These are phyloP conservation scores for Eulemur mongoz DNA, from an alignment of 2,797 vertebrate species.

Conservation along the genomic window DNA sequence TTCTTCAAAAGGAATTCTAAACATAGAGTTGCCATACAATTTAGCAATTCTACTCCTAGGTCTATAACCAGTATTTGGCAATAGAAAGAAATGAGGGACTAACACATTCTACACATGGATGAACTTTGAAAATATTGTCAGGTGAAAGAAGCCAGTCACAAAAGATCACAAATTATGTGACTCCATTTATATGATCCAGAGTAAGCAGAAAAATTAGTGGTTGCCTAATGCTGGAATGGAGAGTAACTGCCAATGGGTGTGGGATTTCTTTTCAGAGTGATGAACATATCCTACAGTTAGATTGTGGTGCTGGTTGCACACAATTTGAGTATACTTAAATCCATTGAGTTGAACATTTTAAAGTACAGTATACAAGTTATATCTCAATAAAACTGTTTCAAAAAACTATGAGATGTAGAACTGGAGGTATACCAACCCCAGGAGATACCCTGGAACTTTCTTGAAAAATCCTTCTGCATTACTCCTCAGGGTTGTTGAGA, in stretches of 20 bases:
- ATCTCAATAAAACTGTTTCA: neutral
- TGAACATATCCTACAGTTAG: conserved; percentile 19
- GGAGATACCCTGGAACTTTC: neutral
- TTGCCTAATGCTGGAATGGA: neutral
- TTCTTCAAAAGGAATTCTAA: neutral
- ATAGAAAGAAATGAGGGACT: neutral
- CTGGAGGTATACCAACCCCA: neutral
- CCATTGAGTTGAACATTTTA: neutral
- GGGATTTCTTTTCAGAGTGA: neutral
- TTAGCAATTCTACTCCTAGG: neutral
- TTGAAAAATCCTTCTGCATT: neutral
- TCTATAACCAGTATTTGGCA: neutral
- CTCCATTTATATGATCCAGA: neutral
- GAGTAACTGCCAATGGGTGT: neutral
- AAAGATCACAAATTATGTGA: neutral
- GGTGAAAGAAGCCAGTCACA: neutral
- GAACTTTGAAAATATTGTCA: neutral
- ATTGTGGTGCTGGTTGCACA: neutral
- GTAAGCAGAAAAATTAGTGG: neutral
- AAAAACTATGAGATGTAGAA: neutral
- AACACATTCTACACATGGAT: neutral
- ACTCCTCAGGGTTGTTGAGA: neutral
- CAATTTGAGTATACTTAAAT: neutral
- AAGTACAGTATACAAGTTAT: neutral
- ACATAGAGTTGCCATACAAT: neutral